Evolutionary conservation across 2,797 vertebrate genomes (phyloP).

Genomic region (Falco rusticolus): DNA sequence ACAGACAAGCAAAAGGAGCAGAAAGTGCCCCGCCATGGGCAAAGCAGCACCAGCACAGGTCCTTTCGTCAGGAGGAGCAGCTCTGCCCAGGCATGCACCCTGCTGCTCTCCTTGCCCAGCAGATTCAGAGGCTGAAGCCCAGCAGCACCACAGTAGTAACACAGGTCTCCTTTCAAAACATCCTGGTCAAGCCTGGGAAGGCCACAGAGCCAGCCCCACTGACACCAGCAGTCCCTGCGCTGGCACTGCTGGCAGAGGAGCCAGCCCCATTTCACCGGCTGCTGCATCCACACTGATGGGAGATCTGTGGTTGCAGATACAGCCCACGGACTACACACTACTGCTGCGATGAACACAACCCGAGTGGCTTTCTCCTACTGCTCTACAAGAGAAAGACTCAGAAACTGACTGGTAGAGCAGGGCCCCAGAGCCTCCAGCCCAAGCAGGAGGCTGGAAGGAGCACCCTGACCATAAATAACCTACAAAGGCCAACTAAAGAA

Average conservation of each 20-base stretch:
- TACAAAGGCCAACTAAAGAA: not conserved
- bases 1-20: not conserved
- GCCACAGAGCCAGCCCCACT: not conserved
- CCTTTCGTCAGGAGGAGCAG: not conserved
- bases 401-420: not conserved
- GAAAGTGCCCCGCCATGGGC: not conserved
- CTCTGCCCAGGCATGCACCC: not conserved
- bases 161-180: not conserved
- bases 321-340: not conserved
- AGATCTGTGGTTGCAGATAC: not conserved
- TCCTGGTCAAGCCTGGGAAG: not conserved
- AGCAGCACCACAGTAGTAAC: not conserved
- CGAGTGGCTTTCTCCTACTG: not conserved
- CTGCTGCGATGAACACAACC: not conserved
- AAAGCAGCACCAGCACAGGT: not conserved
- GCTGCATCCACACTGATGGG: not conserved
- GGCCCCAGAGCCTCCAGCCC: not conserved
- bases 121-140: not conserved
- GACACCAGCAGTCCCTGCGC: not conserved
- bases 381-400: not conserved
- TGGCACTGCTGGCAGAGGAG: not conserved
- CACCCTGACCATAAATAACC: not conserved
- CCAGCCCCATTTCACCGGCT: not conserved
- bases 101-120: not conserved
- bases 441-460: not conserved